phyloP scores from a whole-genome alignment of 2,797 vertebrate species.

The Acrossocheilus fasciatus region DNA sequence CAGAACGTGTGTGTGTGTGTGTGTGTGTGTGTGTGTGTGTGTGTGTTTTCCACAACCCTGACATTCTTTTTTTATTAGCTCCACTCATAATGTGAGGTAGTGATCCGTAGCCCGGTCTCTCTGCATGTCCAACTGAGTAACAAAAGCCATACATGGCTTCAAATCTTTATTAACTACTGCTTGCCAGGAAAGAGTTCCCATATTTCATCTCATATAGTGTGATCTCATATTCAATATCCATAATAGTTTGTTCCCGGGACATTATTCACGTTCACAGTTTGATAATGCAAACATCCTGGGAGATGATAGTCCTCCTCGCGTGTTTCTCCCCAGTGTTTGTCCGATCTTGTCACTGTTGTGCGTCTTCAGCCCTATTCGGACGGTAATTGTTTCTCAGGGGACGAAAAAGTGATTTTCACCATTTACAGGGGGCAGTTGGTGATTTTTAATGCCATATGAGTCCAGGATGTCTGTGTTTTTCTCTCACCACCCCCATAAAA shows the following conservation, averaged over 20 bases:
- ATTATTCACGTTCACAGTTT: constrained; percentile 56
- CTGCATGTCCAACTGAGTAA: constrained; percentile 50
- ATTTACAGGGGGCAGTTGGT: no score
- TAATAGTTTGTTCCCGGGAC: constrained; percentile 54
- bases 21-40: constrained; percentile 41
- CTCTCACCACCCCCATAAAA: no score
- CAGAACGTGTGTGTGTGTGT: background rate
- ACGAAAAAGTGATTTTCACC: no score
- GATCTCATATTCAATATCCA: constrained; percentile 66
- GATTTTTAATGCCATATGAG: no score
- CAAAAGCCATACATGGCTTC: constrained; percentile 61
- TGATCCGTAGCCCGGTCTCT: constrained; percentile 46
- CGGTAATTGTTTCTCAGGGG: no score
- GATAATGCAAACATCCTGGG: background rate
- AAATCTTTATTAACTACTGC: constrained; percentile 43
- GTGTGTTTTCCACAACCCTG: constrained; percentile 40
- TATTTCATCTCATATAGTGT: constrained; percentile 57
- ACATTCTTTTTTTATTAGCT: constrained; percentile 61
- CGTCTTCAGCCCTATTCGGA: no score
- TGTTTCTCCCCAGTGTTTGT: no score
- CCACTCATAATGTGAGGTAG: constrained; percentile 42
- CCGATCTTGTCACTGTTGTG: no score
- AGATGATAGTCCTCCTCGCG: background rate
- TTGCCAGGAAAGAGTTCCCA: constrained; percentile 61
- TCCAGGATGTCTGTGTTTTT: no score